Evolutionary conservation across 2,888 invertebrate species (phyloP), one percentile per base, ranked within the genome.

Genomic region (Loripinus fragilis): DNA sequence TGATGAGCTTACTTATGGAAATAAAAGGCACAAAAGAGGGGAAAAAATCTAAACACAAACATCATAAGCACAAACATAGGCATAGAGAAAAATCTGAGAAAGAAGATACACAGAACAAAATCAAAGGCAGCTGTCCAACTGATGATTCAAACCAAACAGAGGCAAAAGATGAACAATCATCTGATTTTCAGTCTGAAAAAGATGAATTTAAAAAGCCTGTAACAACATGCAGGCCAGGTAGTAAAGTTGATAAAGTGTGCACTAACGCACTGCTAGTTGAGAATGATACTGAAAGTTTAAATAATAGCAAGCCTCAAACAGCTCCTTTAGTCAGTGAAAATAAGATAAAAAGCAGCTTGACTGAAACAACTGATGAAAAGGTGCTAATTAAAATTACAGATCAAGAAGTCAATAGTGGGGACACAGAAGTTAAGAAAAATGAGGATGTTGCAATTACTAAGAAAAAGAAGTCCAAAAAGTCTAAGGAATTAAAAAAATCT

Each of bases 1-100:
- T 84, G 83, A 41, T 80, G 33, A 77, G 72, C 38, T 70, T 81
- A 67, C 67, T 85, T 66, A 83, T 76, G 71, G 80, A 80, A 73
- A 81, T 77, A 41, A 65, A 76, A 73, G 68, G 45, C 23, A 70
- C 41, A 25, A 74, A 50, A 66, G 38, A 72, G 20, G 30, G 15
- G 42, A 77, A 69, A 45, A 80, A 77, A 60, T 77, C 74, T 33
- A 80, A 81, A 52, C 70, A 71, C 12, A 76, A 73, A 15, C 45
- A 48, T 30, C 71, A 79, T 30, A 79, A 78, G 25, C 71, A 79
- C 28, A 79, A 82, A 65, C 74, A 76, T 41, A 78, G 71, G 38
- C 52, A 76, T 30, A 82, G 70, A 60, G 25, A 64, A 28, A 60
- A 73, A 52, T 12, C 30, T 12, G 33, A 20, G 12, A 41, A 48